Evolutionary conservation across 2,113 vertebrate species (phyloP), one percentile per base, ranked within the genome.

Genomic region (Drymodes brunneopygia): DNA sequence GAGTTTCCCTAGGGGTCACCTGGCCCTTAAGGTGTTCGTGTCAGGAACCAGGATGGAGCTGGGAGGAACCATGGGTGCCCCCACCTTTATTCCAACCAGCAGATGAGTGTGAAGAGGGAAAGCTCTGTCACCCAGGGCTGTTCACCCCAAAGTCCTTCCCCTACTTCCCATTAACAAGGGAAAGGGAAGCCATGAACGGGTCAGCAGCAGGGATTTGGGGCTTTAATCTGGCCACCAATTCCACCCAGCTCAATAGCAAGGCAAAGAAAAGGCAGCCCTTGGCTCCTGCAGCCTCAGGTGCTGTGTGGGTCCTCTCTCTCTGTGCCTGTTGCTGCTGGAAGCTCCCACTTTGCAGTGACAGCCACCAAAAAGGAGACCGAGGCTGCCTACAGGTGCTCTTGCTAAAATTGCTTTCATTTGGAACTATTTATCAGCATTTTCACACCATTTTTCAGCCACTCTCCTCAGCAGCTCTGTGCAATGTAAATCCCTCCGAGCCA

Each of bases 351-450:
- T 56, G 80, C 81, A 84, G 40, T 58, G 75, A 71, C 3, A 96
- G 87, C 74, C 64, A 94, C 77, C 81, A 50, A 96, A 95, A 91
- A 77, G 40, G 73, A 89, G 56, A 47, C n/a, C 62, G 56, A 92
- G 84, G 90, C 58, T 31, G 85, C 97, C 97, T 97, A 88, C 75
- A 81, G 97, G 95, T 84, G 82, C 79, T 95, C 60, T 77, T 72
- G 82, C 95, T 97, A 91, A 98, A 98, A 98, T 96, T 97, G 91
- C 96, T 98, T 98, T 96, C 86, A 96, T 96, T 97, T 96, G 92
- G 83, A 97, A 86, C 96, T 91, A 97, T 98, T 97, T 97, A 97
- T 98, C 97, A 98, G 95, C 93, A 53, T 97, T 95, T 89, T 97
- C 94, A 94, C 85, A 93, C 57, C 61, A 89, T 88, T 96, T 96